These are phyloP conservation scores for Anguilla rostrata DNA, from an alignment of 2,113 vertebrate genomes.

Conservation along the genomic window DNA sequence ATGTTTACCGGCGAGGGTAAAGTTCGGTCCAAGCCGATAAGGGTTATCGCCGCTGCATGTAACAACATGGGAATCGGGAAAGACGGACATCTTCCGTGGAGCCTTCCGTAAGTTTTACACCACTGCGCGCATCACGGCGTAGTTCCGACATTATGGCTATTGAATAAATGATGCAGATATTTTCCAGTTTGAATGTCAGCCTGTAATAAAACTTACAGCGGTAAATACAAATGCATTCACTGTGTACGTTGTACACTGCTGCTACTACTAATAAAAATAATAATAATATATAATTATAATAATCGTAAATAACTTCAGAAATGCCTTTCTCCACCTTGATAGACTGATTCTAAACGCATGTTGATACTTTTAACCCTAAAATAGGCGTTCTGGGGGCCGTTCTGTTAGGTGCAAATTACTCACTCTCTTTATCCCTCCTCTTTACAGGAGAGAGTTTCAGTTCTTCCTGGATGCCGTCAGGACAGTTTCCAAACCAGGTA, in stretches of 20 bases:
- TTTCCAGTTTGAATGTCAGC: neutral
- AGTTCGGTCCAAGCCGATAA: conserved; percentile 56
- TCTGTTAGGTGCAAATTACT: too few relatives aligned
- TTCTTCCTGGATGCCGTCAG: conserved; percentile 59
- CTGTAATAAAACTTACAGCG: neutral
- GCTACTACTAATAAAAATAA: too few relatives aligned
- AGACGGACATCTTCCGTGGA: conserved; percentile 69
- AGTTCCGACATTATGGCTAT: neutral
- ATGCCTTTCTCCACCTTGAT: too few relatives aligned
- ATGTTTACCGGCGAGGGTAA: conserved; percentile 30
- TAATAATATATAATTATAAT: too few relatives aligned
- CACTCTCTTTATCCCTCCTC: conserved; percentile 2
- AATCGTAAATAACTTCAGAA: too few relatives aligned
- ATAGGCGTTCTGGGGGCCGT: too few relatives aligned
- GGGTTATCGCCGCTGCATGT: conserved; percentile 68
- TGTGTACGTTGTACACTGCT: neutral
- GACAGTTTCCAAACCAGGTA: conserved; percentile 65
- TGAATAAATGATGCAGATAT: neutral
- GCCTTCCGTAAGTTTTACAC: conserved; percentile 68
- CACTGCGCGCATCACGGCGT: neutral
- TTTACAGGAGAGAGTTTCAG: conserved; percentile 65
- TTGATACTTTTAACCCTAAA: too few relatives aligned
- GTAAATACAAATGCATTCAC: neutral
- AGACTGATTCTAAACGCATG: too few relatives aligned
- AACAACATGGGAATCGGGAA: conserved; percentile 67